phyloP scores from a whole-genome alignment of 2,888 invertebrate genomes.

The Disparrhopalites patrizii region DNA sequence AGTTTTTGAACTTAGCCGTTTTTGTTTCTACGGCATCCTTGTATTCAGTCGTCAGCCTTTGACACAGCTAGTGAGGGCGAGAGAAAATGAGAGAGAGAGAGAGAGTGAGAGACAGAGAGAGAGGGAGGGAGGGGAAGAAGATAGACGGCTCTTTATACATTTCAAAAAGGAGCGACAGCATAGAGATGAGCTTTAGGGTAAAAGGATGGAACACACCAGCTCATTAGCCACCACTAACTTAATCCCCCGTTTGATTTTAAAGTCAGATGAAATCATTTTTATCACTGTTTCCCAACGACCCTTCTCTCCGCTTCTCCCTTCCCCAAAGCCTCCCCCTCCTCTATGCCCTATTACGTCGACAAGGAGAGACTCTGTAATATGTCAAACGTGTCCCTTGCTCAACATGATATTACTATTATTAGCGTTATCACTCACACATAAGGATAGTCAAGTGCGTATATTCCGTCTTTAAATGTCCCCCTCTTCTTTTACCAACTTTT shows the following conservation, averaged over 20 bases:
- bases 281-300: constrained; percentile 8
- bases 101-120: not conserved
- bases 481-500: too few species aligned
- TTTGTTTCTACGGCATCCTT: too few species aligned
- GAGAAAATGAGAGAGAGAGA: not conserved
- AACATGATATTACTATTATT: too few species aligned
- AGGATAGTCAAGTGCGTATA: not conserved
- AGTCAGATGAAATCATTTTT: constrained; percentile 32
- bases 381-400: too few species aligned
- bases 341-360: too few species aligned
- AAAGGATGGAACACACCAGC: constrained; percentile 25
- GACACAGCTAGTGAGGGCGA: not conserved
- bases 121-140: not conserved
- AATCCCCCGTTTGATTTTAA: constrained; percentile 34
- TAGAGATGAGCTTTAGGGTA: constrained; percentile 7
- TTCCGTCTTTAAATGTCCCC: not conserved
- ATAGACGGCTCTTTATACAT: not conserved
- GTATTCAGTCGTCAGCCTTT: too few species aligned
- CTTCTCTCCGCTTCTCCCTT: constrained; percentile 9
- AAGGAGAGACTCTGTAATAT: too few species aligned
- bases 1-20: too few species aligned
- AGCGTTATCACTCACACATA: too few species aligned
- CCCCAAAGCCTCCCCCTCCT: not conserved
- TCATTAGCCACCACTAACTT: constrained; percentile 33
- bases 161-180: not conserved